Percentiles rank a stretch among this genome's conserved stretches.
Conservation (phyloP, 1,140 invertebrate genomes). For the Temnothorax longispinosus region DNA sequence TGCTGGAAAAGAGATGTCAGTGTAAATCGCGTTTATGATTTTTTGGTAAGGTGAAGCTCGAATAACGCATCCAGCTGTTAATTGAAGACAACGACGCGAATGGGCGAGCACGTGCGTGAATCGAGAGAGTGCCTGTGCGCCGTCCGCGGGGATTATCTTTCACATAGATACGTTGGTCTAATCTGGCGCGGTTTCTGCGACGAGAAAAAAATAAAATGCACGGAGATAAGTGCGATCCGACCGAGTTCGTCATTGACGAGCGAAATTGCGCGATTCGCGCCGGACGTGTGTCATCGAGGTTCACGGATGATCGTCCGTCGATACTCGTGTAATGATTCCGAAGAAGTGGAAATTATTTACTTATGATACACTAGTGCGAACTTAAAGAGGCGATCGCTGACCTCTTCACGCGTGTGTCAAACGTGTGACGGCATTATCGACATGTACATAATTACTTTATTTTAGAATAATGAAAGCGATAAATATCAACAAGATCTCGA, state of each 20-base stretch:
- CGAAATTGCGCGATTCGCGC: slow-evolving; percentile 57
- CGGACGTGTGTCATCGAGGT: slow-evolving; percentile 51
- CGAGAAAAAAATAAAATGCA: slow-evolving; percentile 50
- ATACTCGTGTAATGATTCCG: background rate
- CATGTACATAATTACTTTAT: background rate
- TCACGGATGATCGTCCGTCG: slow-evolving; percentile 43
- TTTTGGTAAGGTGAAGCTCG: background rate
- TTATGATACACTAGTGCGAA: slow-evolving; percentile 30
- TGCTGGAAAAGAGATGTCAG: background rate
- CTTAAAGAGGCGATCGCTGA: slow-evolving; percentile 44
- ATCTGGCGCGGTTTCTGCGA: slow-evolving; percentile 46
- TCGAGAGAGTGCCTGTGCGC: slow-evolving; percentile 3
- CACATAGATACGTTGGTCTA: slow-evolving; percentile 59
- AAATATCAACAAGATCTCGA: background rate
- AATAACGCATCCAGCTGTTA: background rate
- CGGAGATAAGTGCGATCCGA: slow-evolving; percentile 56
- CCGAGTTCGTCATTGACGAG: slow-evolving; percentile 47
- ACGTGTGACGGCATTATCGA: background rate
- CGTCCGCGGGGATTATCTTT: slow-evolving; percentile 69
- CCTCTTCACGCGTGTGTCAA: slow-evolving; percentile 4
- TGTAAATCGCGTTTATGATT: background rate
- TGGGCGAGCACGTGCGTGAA: slow-evolving; percentile 58
- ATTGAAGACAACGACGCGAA: background rate
- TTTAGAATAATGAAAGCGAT: background rate
- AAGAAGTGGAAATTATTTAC: slow-evolving; percentile 47